Conservation (phyloP, 2,888 invertebrate genomes). For the Dascillus cervinus region DNA sequence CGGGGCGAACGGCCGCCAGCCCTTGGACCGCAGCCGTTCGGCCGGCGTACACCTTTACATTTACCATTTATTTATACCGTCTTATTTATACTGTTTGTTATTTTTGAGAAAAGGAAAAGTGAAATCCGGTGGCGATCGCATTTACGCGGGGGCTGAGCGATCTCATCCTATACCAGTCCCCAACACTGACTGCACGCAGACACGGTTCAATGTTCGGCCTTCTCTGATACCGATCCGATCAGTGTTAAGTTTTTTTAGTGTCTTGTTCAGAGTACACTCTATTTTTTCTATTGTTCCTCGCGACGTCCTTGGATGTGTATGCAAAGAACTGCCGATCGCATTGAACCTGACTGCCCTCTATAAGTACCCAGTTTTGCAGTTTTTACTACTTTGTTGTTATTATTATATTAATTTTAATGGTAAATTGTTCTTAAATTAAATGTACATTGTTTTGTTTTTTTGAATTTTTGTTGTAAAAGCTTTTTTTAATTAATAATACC, state of each 20-base stretch:
- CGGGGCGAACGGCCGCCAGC: constrained; percentile 7
- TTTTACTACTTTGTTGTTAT: constrained; percentile 57
- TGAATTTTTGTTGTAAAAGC: constrained; percentile 67
- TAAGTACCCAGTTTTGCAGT: constrained; percentile 42
- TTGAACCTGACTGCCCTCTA: constrained; percentile 45
- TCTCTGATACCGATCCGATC: constrained; percentile 30
- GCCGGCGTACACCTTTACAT: constrained; percentile 10
- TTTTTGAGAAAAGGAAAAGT: constrained; percentile 23
- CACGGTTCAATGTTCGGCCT: constrained; percentile 10
- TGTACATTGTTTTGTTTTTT: constrained; percentile 71
- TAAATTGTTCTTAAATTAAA: constrained; percentile 68
- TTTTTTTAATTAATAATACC: constrained; percentile 66
- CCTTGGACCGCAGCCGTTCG: constrained; percentile 8
- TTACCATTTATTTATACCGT: constrained; percentile 31
- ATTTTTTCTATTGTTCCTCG: constrained; percentile 39
- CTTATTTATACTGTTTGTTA: constrained; percentile 38
- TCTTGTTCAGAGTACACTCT: constrained; percentile 37
- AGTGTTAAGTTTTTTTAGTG: constrained; percentile 37
- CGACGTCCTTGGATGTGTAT: constrained; percentile 27
- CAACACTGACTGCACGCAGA: constrained; percentile 11
- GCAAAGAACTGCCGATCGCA: constrained; percentile 40
- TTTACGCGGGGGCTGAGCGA: constrained; percentile 35
- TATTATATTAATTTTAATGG: constrained; percentile 55
- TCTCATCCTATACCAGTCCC: constrained; percentile 32
- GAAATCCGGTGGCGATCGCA: constrained; percentile 28